Evolutionary conservation across 2,797 vertebrate species (phyloP).

Genomic region (Gambelia wislizenii): DNA sequence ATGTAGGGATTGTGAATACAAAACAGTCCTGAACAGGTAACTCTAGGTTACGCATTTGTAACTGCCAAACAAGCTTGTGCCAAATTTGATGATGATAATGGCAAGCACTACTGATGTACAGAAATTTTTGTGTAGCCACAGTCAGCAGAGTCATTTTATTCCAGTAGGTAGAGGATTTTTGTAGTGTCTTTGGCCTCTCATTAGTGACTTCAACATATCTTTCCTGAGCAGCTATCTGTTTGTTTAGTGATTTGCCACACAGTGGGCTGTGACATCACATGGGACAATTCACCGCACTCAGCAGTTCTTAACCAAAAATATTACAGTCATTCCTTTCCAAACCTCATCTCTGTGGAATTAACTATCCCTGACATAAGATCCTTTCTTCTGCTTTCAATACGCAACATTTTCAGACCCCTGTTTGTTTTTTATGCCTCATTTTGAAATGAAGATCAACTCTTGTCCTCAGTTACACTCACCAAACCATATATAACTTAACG

Average conservation of each 20-base stretch:
- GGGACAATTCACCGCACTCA: slow-evolving; percentile 46
- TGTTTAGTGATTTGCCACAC: slow-evolving; percentile 74
- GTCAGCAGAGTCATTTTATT: slow-evolving; percentile 59
- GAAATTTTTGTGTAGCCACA: slow-evolving; percentile 69
- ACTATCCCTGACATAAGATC: slow-evolving; percentile 59
- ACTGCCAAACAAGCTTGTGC: background rate
- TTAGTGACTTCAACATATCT: slow-evolving; percentile 48
- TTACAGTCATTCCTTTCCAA: slow-evolving; percentile 67
- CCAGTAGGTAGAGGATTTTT: slow-evolving; percentile 54
- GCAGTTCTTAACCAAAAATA: slow-evolving; percentile 59
- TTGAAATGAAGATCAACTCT: slow-evolving; percentile 68
- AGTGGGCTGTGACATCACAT: slow-evolving; percentile 60
- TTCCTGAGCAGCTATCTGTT: slow-evolving; percentile 68
- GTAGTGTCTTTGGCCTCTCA: slow-evolving; percentile 67
- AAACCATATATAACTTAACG: slow-evolving; percentile 64
- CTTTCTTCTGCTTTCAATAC: slow-evolving; percentile 51
- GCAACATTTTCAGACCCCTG: slow-evolving; percentile 58
- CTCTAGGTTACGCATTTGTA: background rate
- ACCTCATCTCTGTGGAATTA: slow-evolving; percentile 67
- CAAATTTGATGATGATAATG: no score
- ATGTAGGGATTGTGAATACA: no score
- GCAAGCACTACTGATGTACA: background rate
- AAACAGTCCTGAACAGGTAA: no score
- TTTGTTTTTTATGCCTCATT: slow-evolving; percentile 63
- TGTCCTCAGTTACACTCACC: slow-evolving; percentile 66